Conservation (phyloP, 2,113 vertebrate species). For the Parus major region DNA sequence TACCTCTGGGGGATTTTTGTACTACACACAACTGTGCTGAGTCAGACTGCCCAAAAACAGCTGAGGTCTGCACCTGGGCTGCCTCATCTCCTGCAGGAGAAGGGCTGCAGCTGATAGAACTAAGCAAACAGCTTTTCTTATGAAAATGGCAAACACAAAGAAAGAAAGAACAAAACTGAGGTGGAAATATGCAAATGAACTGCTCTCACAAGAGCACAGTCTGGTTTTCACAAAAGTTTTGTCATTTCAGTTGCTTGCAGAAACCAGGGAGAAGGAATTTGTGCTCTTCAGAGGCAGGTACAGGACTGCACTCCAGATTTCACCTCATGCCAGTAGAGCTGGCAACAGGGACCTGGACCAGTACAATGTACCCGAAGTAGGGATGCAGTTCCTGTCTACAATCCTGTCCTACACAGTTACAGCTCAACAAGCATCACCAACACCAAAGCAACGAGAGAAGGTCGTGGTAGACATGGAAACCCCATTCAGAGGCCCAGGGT, state of each 20-base stretch:
- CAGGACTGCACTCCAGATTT: neutral
- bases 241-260: neutral
- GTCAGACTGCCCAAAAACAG: neutral
- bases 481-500: neutral
- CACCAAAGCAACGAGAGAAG: neutral
- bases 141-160: neutral
- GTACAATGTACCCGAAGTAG: neutral
- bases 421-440: neutral
- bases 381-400: neutral
- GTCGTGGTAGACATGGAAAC: neutral
- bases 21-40: neutral
- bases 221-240: neutral
- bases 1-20: neutral
- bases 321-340: neutral
- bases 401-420: neutral
- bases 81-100: neutral
- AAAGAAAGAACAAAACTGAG: neutral
- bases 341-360: neutral
- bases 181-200: neutral
- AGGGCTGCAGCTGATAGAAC: neutral
- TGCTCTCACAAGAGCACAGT: neutral
- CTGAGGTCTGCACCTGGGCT: neutral
- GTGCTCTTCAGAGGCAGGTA: neutral
- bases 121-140: neutral
- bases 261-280: neutral